phyloP scores from a whole-genome alignment of 2,888 invertebrate genomes.

The Hydroisotoma schaefferi region DNA sequence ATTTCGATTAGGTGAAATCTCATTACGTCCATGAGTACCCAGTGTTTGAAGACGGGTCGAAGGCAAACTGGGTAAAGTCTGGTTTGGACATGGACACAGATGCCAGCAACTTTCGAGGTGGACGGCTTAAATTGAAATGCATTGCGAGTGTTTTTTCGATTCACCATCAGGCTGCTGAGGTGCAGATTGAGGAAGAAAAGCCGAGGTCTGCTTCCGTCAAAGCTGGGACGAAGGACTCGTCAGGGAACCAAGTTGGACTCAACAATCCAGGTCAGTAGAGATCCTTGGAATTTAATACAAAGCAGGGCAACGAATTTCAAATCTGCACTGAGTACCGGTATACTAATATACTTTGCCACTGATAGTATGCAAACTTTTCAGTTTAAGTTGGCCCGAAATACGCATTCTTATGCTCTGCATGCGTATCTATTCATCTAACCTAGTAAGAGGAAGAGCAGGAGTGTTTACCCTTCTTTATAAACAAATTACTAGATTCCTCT shows the following conservation, averaged over 20 bases:
- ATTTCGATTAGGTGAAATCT: conserved; percentile 39
- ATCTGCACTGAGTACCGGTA: too few relatives aligned
- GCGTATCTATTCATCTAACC: too few relatives aligned
- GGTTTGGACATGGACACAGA: conserved; percentile 46
- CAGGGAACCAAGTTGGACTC: conserved; percentile 46
- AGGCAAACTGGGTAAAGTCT: conserved; percentile 45
- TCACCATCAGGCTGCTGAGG: conserved; percentile 62
- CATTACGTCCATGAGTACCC: conserved; percentile 44
- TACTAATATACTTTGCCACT: too few relatives aligned
- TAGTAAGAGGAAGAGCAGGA: too few relatives aligned
- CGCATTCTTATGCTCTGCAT: too few relatives aligned
- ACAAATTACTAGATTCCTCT: too few relatives aligned
- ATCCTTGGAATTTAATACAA: background rate
- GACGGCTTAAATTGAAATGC: conserved; percentile 47
- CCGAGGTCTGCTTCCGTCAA: conserved; percentile 71
- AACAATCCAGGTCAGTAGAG: conserved; percentile 38
- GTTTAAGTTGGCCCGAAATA: too few relatives aligned
- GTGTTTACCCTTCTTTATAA: too few relatives aligned
- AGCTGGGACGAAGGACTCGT: conserved; percentile 56
- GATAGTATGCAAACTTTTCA: too few relatives aligned
- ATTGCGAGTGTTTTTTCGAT: conserved; percentile 47
- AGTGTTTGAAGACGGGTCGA: conserved; percentile 43
- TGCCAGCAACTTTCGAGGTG: conserved; percentile 45
- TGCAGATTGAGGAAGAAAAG: conserved; percentile 68
- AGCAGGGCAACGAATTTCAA: too few relatives aligned